phyloP scores from a whole-genome alignment of 2,113 vertebrate species.

The Platichthys stellatus region DNA sequence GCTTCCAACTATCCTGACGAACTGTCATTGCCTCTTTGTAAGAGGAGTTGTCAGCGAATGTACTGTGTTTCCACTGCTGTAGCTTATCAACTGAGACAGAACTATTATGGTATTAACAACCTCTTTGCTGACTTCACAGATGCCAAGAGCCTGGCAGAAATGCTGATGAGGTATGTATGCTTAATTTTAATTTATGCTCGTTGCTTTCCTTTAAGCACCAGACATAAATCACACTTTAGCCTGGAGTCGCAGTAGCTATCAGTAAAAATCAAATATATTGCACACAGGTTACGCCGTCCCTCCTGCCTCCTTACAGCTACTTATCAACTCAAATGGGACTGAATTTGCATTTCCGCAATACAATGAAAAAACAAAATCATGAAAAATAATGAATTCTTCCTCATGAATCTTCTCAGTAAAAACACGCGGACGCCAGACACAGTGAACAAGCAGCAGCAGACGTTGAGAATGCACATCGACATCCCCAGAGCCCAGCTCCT shows the following conservation, averaged over 20 bases:
- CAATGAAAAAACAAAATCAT: slow-evolving; percentile 23
- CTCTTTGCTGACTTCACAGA: slow-evolving; percentile 88
- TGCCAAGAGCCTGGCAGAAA: slow-evolving; percentile 99
- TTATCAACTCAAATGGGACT: slow-evolving; percentile 63
- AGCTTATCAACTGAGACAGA: slow-evolving; percentile 47
- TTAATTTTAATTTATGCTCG: slow-evolving; percentile 64
- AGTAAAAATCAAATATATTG: slow-evolving; percentile 56
- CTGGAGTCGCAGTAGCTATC: slow-evolving; percentile 37
- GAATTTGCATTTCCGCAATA: slow-evolving; percentile 58
- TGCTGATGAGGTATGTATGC: slow-evolving; percentile 96
- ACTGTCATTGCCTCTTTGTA: slow-evolving; percentile 5
- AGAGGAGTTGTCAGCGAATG: slow-evolving; percentile 30
- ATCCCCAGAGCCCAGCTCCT: slow-evolving; percentile 98
- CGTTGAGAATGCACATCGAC: slow-evolving; percentile 97
- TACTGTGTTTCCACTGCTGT: slow-evolving; percentile 22
- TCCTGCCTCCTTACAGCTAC: slow-evolving; percentile 45
- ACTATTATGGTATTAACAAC: slow-evolving; percentile 61
- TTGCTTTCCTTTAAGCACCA: slow-evolving; percentile 46
- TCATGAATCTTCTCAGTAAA: slow-evolving; percentile 84
- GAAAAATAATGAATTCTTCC: slow-evolving; percentile 32
- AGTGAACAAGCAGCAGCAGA: slow-evolving; percentile 97
- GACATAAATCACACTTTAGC: slow-evolving; percentile 59
- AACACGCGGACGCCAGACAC: slow-evolving; percentile 97
- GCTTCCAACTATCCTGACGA: background rate
- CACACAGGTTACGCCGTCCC: slow-evolving; percentile 21